Conservation (phyloP, 2,888 invertebrate species). For the Actias luna region DNA sequence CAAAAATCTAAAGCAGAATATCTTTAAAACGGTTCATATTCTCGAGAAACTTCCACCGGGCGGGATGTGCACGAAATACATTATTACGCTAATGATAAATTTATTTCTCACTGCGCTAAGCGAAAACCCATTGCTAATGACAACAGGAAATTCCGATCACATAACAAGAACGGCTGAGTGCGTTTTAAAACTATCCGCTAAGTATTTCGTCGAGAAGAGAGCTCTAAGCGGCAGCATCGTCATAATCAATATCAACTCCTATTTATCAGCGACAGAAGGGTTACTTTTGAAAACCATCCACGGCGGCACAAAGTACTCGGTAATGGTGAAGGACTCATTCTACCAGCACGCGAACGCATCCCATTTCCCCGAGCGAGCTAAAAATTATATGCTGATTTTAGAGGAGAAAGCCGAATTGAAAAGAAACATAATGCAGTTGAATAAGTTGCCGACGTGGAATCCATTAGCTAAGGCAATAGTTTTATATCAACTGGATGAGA, state of each 20-base stretch:
- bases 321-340: constrained; percentile 78
- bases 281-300: constrained; percentile 71
- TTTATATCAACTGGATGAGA: constrained; percentile 59
- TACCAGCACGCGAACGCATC: constrained; percentile 75
- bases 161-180: constrained; percentile 71
- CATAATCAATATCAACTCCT: constrained; percentile 75
- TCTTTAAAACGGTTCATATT: neutral
- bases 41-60: neutral
- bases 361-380: constrained; percentile 78
- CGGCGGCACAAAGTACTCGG: constrained; percentile 70
- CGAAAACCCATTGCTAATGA: constrained; percentile 61
- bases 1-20: neutral
- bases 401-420: constrained; percentile 71
- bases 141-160: constrained; percentile 60
- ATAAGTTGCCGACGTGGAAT: constrained; percentile 77
- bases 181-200: constrained; percentile 76
- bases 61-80: constrained; percentile 41
- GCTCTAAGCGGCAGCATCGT: constrained; percentile 77
- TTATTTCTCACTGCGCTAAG: constrained; percentile 33
- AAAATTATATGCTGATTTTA: constrained; percentile 79
- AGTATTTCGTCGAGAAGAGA: constrained; percentile 77
- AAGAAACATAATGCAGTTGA: constrained; percentile 71
- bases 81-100: constrained; percentile 36
- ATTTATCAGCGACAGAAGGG: constrained; percentile 61
- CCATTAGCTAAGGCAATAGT: constrained; percentile 75